Base-by-base conservation (phyloP, 2,797 vertebrate genomes). In the Esox lucius region DNA sequence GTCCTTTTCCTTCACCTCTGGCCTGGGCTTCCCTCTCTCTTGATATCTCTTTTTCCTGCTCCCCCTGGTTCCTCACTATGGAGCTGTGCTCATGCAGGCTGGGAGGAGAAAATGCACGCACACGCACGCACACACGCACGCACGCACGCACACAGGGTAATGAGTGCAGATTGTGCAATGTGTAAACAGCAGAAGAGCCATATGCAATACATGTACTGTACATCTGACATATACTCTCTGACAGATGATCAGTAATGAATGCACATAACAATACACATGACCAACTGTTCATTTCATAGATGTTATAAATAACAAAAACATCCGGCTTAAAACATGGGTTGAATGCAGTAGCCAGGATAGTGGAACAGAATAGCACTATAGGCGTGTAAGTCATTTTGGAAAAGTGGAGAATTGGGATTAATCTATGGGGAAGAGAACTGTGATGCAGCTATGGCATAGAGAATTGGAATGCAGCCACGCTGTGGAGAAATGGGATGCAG, bases 71-170 rank as follows among this genome's bases (percentile, higher is more conserved):
- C 84, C 87, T 93, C 76, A 90, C 88, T 71, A 83, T 80, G 22
- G 93, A 89, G 78, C 87, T 92, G 31, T 94, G 95, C 82, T 93
- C 92, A 92, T 97, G 96, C 75, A 96, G 85, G 86, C 97, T 99
- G 85, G 84, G 61, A 31, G 61, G 53, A 22, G 72, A 22, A 66
- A 69, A 24, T 28, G 68, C 35, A 49, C 4, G 42, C 2, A 39
- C 19, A 53, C 6, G 19, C 17, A 53, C 53, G 56, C n/a, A 19
- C 49, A 53, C 16, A 5, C 17, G 53, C 53, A 9, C 53, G 56
- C 7, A 22, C 19, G 19, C 51, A 59, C 22, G 24, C 56, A 59
- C n/a, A 59, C n/a, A 59, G n/a, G 9, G 11, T 46, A 22, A 22
- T 24, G 8, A 59, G 56, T 59, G 56, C n/a, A 59, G n/a, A 59